These are phyloP conservation scores for Oxygymnocypris stewartii DNA, from an alignment of 2,113 vertebrate species.

Conservation along the genomic window DNA sequence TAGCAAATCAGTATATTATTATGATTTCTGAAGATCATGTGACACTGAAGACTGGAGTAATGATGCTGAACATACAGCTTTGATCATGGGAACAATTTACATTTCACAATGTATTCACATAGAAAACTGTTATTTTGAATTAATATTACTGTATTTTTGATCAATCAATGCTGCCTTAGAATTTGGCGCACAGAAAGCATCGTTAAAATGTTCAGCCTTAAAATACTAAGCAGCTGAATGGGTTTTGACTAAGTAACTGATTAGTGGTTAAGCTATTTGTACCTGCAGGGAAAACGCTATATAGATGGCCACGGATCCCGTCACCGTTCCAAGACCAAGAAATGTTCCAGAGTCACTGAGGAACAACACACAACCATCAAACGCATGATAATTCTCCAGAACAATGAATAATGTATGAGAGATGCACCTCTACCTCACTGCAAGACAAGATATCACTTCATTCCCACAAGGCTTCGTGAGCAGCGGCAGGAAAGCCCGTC, in stretches of 20 bases:
- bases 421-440: slow-evolving; percentile 78
- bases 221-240: not conserved
- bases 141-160: not conserved
- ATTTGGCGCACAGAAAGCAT: too few species aligned
- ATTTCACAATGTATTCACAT: not conserved
- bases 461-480: slow-evolving; percentile 86
- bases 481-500: slow-evolving; percentile 85
- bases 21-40: slow-evolving; percentile 2
- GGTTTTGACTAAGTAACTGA: not conserved
- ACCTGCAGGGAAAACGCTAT: slow-evolving; percentile 96
- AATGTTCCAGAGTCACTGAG: slow-evolving; percentile 90
- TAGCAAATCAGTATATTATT: not conserved
- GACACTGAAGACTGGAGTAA: not conserved
- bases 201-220: not conserved
- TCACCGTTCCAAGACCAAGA: slow-evolving; percentile 92
- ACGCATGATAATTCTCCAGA: not conserved
- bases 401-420: not conserved
- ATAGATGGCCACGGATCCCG: slow-evolving; percentile 92
- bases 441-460: slow-evolving; percentile 88
- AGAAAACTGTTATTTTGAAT: not conserved
- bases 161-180: too few species aligned
- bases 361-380: slow-evolving; percentile 32
- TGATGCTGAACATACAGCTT: not conserved
- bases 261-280: slow-evolving; percentile 39
- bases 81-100: not conserved